Percentiles rank a stretch among this genome's conserved stretches.
These are phyloP conservation scores for Hiodon tergisus DNA, from an alignment of 2,113 vertebrate species.

Conservation along the genomic window DNA sequence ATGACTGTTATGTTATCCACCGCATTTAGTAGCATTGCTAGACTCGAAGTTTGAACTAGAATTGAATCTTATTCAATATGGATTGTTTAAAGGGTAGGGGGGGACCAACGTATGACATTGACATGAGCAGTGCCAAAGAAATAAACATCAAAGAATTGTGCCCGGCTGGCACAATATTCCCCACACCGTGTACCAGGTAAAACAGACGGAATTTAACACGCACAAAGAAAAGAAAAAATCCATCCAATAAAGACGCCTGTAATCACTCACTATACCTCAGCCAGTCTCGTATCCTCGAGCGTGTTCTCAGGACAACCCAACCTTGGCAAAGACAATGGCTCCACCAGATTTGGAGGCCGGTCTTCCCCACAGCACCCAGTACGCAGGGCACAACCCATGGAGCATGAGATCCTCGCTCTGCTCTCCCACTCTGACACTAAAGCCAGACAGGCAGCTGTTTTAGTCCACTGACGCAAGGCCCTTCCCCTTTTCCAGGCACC, in stretches of 20 bases:
- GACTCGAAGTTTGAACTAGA: too few relatives aligned
- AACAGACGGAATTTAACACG: not conserved
- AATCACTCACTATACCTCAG: constrained; percentile 11
- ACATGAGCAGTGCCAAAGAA: too few relatives aligned
- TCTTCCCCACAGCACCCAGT: constrained; percentile 10
- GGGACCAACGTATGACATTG: not conserved
- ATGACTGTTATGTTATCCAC: too few relatives aligned
- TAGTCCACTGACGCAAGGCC: constrained; percentile 50
- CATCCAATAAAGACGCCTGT: not conserved
- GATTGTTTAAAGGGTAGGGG: not conserved
- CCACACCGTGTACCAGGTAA: not conserved
- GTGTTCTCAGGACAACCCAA: not conserved
- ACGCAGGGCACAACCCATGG: constrained; percentile 61
- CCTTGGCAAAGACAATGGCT: not conserved
- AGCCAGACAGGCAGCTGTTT: constrained; percentile 59
- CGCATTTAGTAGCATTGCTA: too few relatives aligned
- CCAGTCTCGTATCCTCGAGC: not conserved
- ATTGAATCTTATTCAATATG: too few relatives aligned
- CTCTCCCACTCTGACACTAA: constrained; percentile 17
- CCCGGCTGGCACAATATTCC: not conserved
- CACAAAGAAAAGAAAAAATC: not conserved
- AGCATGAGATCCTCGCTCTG: constrained; percentile 13
- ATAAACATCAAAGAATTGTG: too few relatives aligned
- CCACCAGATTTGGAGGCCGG: not conserved
- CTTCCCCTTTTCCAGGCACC: constrained; percentile 52